Evolutionary conservation across 1,140 invertebrate species (phyloP), one percentile per base, ranked within the genome.

Genomic region (Aphidius ervi): DNA sequence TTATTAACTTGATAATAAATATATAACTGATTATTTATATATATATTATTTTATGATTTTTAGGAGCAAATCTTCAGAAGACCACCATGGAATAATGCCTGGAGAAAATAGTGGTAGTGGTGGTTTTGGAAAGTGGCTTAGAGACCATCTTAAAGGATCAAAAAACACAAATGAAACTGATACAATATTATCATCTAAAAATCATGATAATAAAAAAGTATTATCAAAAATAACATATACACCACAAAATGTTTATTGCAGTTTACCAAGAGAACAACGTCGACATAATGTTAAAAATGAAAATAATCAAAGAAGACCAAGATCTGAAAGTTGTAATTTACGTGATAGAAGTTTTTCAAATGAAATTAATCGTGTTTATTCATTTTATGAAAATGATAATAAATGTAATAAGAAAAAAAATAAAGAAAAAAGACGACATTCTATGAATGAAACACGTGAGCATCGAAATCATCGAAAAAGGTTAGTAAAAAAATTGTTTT

Each of bases 211-310:
- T 56, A 70, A 76, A 63, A 77, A 77, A 52, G 68, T 65, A 47
- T 64, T 73, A 41, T 67, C 63, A 40, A 69, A 69, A 16, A 63
- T 63, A 39, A 65, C 68, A n/a, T 73, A 72, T 65, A 66, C 73
- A 9, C 72, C 74, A 47, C 75, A 75, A 55, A 78, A 78, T 65
- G 65, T 78, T 5, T 78, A 76, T 54, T 77, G 74, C 59, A 78
- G 76, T 43, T 53, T 76, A 48, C 76, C 75, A 5, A 63, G 75
- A 1, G 76, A 77, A 16, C 72, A 73, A 52, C 61, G 67, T 10
- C 67, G 67, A 9, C 70, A 73, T 50, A 59, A 45, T 54, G 62
- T 66, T 54, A 63, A 60, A 6, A 53, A 56, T 41, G 67, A 70
- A 49, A 78, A 75, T 57, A 63, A 59, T 16, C 57, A 67, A 23